Base-by-base conservation (phyloP, 2,888 invertebrate genomes). In the Blastobasis lacticolella region DNA sequence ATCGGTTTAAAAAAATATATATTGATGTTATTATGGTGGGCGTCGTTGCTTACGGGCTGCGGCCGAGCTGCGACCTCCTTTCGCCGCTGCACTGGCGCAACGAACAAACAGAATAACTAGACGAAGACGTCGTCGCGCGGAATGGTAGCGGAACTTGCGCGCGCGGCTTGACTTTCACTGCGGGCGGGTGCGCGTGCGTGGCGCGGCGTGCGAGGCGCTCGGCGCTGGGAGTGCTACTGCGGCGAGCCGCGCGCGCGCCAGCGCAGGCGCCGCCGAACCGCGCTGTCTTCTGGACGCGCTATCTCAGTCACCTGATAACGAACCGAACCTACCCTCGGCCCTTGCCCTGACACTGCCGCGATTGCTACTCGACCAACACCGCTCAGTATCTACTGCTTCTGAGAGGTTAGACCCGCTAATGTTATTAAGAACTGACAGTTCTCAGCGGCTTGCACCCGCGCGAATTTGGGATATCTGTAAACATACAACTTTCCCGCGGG, bases 81-180 rank as follows among this genome's bases (percentile, higher is more conserved):
- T 88, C 85, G 73, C 83, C 66, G 78, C 64, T 78, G 82, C 82
- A 85, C 84, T 85, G 83, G 84, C 86, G 85, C 83, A 85, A 86
- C 73, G 75, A 75, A 75, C 80, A 84, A 84, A 85, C 80, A 82
- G 75, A 80, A 81, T 77, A 85, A 83, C 83, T 85, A 85, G 81
- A 84, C 80, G 84, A 83, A 83, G 81, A 83, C 72, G 77, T 73
- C 70, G 78, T 68, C 72, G 71, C 76, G 81, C 83, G 78, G 80
- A 80, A 78, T 77, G 67, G 73, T 75, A 75, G 78, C 80, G 78
- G 75, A 75, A 80, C 74, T 71, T 79, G 78, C 77, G 80, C 78
- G 76, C 81, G 83, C 79, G 76, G 82, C 84, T 87, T 86, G 76
- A 83, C 84, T 87, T 87, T 86, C 86, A 86, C 86, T 85, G 73